A percentile compares a stretch with the other conserved stretches of the same genome.
These are phyloP conservation scores for Drosophila lowei DNA, from an alignment of 1,140 invertebrate species.

Conservation along the genomic window DNA sequence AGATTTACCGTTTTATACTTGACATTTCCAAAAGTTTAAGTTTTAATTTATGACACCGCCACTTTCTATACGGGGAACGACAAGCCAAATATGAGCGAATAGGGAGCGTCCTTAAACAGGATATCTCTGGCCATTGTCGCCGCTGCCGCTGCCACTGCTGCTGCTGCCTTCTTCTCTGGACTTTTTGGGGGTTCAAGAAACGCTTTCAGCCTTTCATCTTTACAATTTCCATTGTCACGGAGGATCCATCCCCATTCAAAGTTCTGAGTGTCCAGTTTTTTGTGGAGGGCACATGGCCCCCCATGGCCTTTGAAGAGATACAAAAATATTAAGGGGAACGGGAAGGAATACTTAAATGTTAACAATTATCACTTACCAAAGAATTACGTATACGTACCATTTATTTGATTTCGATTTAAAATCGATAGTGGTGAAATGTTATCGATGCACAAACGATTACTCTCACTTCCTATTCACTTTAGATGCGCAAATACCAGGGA, in stretches of 20 bases:
- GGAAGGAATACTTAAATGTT: too few species aligned
- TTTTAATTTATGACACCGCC: constrained; percentile 83
- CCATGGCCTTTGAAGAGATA: not conserved
- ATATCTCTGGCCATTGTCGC: constrained; percentile 70
- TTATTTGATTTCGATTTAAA: too few species aligned
- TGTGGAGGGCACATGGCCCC: not conserved
- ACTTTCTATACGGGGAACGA: constrained; percentile 74
- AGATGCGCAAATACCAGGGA: too few species aligned
- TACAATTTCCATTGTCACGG: not conserved
- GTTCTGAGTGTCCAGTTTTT: constrained; percentile 23
- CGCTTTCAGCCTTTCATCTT: constrained; percentile 1
- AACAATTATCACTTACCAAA: too few species aligned
- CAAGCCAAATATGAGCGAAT: constrained; percentile 78
- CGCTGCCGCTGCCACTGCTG: not conserved
- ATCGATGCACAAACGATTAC: too few species aligned
- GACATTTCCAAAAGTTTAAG: constrained; percentile 83
- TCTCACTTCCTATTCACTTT: too few species aligned
- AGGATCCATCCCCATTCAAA: constrained; percentile 6
- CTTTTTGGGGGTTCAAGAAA: constrained; percentile 4
- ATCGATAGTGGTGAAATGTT: too few species aligned
- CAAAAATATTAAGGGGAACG: not conserved
- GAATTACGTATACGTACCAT: too few species aligned
- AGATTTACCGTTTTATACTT: constrained; percentile 83
- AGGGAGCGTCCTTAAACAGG: constrained; percentile 64
- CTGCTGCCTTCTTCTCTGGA: constrained; percentile 6